Conservation (phyloP, 2,797 vertebrate species). For the Urophycis tenuis region DNA sequence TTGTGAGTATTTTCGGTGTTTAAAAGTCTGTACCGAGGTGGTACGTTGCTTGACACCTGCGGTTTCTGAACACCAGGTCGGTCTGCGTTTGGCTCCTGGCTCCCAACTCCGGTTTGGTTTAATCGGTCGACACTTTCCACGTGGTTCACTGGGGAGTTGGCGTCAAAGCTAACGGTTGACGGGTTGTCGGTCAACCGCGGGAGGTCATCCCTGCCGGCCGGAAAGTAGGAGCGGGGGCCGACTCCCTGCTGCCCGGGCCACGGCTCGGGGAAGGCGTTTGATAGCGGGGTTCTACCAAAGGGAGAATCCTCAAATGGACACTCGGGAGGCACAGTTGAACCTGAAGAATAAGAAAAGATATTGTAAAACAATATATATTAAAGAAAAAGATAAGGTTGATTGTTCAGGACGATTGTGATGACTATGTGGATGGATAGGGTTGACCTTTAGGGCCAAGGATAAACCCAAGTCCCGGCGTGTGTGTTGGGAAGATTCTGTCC, state of each 20-base stretch:
- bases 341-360: background rate
- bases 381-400: too few relatives aligned
- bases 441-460: conserved; percentile 39
- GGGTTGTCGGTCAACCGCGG: background rate
- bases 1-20: background rate
- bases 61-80: background rate
- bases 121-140: background rate
- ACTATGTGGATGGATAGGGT: background rate
- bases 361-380: background rate
- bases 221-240: background rate
- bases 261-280: background rate
- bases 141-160: background rate
- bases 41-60: background rate
- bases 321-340: background rate
- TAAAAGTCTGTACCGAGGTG: background rate
- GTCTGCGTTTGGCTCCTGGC: background rate
- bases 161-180: background rate
- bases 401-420: background rate
- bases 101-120: background rate
- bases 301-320: conserved; percentile 6
- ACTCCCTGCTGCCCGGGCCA: background rate
- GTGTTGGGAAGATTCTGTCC: conserved; percentile 26
- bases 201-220: background rate
- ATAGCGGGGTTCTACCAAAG: background rate
- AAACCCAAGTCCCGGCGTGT: conserved; percentile 44